These are phyloP conservation scores for Trichechus manatus DNA, from an alignment of 2,113 vertebrate species.

Conservation along the genomic window DNA sequence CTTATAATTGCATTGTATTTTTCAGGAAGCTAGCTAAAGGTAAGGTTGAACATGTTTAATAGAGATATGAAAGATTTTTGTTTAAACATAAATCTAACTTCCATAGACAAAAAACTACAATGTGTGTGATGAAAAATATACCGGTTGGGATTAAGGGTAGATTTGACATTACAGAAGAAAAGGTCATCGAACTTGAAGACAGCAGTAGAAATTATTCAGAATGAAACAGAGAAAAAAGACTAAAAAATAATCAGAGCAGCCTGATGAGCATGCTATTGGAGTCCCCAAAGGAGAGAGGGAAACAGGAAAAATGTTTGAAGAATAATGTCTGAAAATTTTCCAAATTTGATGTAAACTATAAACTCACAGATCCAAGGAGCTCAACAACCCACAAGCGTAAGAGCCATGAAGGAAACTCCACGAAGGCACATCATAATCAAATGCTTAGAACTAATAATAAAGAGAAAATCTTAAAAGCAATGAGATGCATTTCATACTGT, in stretches of 20 bases:
- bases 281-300: background rate
- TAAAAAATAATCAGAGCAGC: rapidly evolving
- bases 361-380: too few species aligned
- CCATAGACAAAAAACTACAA: background rate
- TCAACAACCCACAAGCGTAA: background rate
- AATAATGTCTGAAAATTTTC: too few species aligned
- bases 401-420: too few species aligned
- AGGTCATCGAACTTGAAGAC: too few species aligned
- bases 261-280: background rate
- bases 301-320: too few species aligned
- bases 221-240: background rate
- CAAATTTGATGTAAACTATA: too few species aligned
- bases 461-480: too few species aligned
- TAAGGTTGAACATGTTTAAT: rapidly evolving
- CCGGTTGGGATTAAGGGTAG: too few species aligned
- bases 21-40: background rate
- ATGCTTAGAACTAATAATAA: background rate
- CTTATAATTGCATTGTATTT: rapidly evolving
- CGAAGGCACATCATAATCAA: too few species aligned
- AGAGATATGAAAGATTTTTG: background rate
- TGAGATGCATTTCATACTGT: too few species aligned
- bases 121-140: background rate
- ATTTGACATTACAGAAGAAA: too few species aligned
- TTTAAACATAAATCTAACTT: background rate
- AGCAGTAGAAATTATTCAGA: background rate